Evolutionary conservation across 2,888 invertebrate genomes (phyloP), one percentile per base, ranked within the genome.

Genomic region (Oithona nana): DNA sequence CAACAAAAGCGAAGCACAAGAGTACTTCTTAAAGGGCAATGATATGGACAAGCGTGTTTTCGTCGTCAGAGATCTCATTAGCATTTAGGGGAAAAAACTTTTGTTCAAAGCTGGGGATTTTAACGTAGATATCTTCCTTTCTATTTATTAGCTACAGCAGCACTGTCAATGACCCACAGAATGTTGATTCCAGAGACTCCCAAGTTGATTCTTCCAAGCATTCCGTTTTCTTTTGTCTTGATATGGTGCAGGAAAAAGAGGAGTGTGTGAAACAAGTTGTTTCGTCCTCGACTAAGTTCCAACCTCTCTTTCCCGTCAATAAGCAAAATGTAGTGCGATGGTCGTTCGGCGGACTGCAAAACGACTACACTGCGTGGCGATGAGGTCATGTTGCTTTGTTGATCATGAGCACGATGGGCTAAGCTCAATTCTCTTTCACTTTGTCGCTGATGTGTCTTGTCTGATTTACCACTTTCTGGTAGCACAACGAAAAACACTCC

Each of bases 251-350:
- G 72, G 72, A 92, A 86, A 69, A 90, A 79, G 68, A 92, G 78
- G 65, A 92, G 78, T 59, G 87, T 82, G 73, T 89, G 87, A 72
- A 90, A 86, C 69, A 92, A 75, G 75, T 90, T 92, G 76, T 88
- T 88, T 69, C 89, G 81, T 60, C 90, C 89, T 81, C 82, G 71
- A 66, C 68, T 62, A 68, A 66, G 67, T 68, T 71, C 71, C 65
- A 64, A 63, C 24, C 64, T 66, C 3, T 66, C 66, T 11, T 28
- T 57, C 3, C 24, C 6, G 6, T 54, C 54, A 16, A 29, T 24
- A 24, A 56, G 62, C 4, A 62, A n/a, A 3, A 54, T 22, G 39
- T 57, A 62, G 28, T 62, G 54, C 16, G 62, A 56, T 39, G 62
- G 62, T 28, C 31, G 56, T 11, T 31, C 16, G 16, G 20, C 22